Conservation (phyloP, 1,140 invertebrate species). For the Drosophila sproati region DNA sequence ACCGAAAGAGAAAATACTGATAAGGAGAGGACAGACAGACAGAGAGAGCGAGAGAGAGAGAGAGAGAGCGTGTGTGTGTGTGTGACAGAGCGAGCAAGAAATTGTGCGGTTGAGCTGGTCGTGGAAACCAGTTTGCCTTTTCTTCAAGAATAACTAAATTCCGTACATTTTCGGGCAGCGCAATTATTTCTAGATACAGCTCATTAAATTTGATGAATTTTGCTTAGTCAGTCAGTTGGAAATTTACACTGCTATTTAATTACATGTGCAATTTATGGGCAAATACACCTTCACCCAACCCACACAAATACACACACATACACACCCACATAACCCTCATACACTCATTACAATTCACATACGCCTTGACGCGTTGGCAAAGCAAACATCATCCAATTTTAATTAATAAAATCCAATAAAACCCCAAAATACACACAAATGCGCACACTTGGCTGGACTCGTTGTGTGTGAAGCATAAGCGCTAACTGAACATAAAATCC, state of each 20-base stretch:
- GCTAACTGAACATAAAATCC: conserved; percentile 47
- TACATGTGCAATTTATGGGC: conserved; percentile 56
- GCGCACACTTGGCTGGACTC: conserved; percentile 12
- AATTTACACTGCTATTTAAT: conserved; percentile 76
- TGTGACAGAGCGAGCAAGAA: conserved; percentile 4
- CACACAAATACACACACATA: conserved; percentile 25
- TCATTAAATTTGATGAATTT: conserved; percentile 75
- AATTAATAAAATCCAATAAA: conserved; percentile 77
- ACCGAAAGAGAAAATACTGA: neutral
- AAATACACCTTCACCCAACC: neutral
- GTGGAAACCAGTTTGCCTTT: conserved; percentile 2
- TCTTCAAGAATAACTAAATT: conserved; percentile 33
- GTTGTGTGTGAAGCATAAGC: conserved; percentile 51
- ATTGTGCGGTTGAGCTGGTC: conserved; percentile 22
- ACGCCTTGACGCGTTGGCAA: conserved; percentile 57
- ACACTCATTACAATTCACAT: conserved; percentile 2
- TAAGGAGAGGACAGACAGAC: neutral
- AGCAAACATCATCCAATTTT: conserved; percentile 65
- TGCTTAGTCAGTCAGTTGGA: conserved; percentile 58
- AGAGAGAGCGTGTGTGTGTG: neutral
- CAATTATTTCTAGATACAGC: conserved; percentile 52
- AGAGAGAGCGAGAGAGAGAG: neutral
- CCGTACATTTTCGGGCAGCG: conserved; percentile 26
- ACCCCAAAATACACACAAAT: conserved; percentile 20
- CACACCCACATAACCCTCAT: neutral